These are phyloP conservation scores for Sinosuthora webbiana DNA, from an alignment of 2,113 vertebrate species.

Conservation along the genomic window DNA sequence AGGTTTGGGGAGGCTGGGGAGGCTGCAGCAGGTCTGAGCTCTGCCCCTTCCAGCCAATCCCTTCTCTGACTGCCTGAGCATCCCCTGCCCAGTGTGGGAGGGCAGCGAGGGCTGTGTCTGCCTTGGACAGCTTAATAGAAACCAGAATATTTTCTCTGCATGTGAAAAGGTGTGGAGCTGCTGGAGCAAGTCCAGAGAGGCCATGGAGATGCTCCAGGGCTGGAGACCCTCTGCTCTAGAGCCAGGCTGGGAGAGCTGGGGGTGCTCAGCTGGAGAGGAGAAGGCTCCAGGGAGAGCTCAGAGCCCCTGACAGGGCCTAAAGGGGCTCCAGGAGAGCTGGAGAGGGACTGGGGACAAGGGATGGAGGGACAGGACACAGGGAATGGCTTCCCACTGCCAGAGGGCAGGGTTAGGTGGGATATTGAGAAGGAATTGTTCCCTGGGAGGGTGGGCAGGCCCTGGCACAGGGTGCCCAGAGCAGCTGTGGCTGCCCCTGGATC, in stretches of 20 bases:
- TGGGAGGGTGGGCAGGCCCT: accelerated
- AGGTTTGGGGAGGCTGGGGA: neutral
- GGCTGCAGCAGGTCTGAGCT: neutral
- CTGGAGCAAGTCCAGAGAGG: accelerated
- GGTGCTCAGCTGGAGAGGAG: neutral
- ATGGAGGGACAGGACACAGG: neutral
- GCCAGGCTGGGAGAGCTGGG: neutral
- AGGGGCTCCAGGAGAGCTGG: neutral
- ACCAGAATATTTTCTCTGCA: neutral
- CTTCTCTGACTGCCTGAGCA: neutral
- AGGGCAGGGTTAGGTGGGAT: neutral
- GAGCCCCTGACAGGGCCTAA: neutral
- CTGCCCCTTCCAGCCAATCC: accelerated
- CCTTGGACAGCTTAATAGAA: neutral
- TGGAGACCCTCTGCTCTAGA: neutral
- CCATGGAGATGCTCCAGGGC: accelerated
- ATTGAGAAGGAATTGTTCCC: neutral
- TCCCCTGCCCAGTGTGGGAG: accelerated
- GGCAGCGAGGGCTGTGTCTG: neutral
- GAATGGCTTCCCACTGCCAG: neutral
- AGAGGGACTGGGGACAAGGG: neutral
- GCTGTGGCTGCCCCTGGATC: neutral
- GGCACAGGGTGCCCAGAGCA: neutral
- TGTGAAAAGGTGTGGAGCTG: accelerated
- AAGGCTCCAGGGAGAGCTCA: neutral